Base-by-base conservation (phyloP, 1,140 invertebrate genomes). In the Chrysomallon squamiferum region DNA sequence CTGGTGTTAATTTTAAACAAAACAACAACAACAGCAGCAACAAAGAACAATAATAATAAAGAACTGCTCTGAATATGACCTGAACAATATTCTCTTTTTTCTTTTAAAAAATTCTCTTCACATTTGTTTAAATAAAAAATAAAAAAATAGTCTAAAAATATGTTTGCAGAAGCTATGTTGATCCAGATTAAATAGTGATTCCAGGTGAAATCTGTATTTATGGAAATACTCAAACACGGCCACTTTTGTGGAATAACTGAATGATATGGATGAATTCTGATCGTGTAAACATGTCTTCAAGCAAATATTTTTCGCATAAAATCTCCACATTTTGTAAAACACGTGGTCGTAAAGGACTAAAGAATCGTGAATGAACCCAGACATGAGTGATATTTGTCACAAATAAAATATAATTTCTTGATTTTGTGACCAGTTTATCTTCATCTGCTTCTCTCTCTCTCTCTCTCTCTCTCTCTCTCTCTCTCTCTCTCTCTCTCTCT, bases 351-450 rank as follows among this genome's bases (percentile, higher is more conserved):
- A 11, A 43, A n/a, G n/a, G 41, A 1, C 41, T 43, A 13, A n/a
- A 1, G 11, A 11, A 13, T 11, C 0, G n/a, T 11, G 41, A 43
- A 43, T 43, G n/a, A 13, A 43, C 11, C 41, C n/a, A 11, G 41
- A 43, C 41, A 43, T 43, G n/a, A 43, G 41, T n/a, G 41, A 43
- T 11, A 43, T 11, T 43, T 43, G 41, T 13, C 41, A n/a, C 11
- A 13, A 43, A 43, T n/a, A 13, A 11, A 43, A 43, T 20, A 22
- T 25, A 11, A 29, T 30, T 27, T 66, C 15, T 32, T 70, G 11
- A 77, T 77, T 35, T 77, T 69, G 6, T 68, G 60, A n/a, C 76
- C 76, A 4, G 77, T 35, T 6, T 74, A 66, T 33, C 62, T 56
- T 22, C 25, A 11, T 62, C 47, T 29, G 11, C 52, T 30, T 50